Evolutionary conservation across 2,888 invertebrate genomes (phyloP).

Genomic region (Eustalomyia histrio): DNA sequence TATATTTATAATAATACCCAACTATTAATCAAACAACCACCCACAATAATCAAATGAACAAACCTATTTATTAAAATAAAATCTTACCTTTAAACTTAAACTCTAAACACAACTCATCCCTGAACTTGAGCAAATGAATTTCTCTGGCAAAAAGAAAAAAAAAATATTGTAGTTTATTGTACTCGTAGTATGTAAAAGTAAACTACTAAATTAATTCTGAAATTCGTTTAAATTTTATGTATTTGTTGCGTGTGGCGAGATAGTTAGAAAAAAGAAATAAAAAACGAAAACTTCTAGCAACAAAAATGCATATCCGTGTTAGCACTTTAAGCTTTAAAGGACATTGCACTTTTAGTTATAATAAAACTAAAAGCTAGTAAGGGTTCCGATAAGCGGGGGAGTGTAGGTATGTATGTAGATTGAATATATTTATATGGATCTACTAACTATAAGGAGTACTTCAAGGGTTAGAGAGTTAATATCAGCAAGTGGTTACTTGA

Average conservation of each 20-base stretch:
- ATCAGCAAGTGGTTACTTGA: neutral
- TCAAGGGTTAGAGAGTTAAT: neutral
- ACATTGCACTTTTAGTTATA: conserved; percentile 54
- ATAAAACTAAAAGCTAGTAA: conserved; percentile 24
- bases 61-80: conserved; percentile 4
- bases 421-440: neutral
- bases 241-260: conserved; percentile 59
- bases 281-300: neutral
- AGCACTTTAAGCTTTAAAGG: conserved; percentile 48
- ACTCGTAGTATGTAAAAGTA: neutral
- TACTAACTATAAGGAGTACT: neutral
- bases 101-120: conserved; percentile 47
- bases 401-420: neutral
- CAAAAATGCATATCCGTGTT: conserved; percentile 48
- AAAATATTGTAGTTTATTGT: neutral
- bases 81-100: conserved; percentile 26
- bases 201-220: neutral
- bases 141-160: conserved; percentile 23
- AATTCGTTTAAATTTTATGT: conserved; percentile 44
- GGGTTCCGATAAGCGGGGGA: neutral
- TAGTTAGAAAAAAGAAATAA: conserved; percentile 19
- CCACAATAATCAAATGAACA: neutral
- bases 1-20: conserved; percentile 5
- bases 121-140: conserved; percentile 58
- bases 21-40: conserved; percentile 19